phyloP scores from a whole-genome alignment of 2,797 vertebrate species.

The Morelia viridis region DNA sequence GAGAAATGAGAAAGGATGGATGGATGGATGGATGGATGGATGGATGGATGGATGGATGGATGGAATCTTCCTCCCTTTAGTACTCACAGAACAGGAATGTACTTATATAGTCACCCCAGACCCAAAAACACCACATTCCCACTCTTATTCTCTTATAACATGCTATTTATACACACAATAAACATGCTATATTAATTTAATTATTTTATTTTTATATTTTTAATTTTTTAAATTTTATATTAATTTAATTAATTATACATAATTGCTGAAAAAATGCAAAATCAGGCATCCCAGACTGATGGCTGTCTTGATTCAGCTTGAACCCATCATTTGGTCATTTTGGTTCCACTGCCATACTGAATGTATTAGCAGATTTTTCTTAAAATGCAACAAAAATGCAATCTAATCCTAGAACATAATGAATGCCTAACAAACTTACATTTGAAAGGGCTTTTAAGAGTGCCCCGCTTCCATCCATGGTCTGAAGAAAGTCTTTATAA shows the following conservation, averaged over 20 bases:
- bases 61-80: neutral
- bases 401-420: slow-evolving; percentile 31
- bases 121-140: neutral
- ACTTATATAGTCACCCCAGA: neutral
- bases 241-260: neutral
- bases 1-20: no score
- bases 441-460: slow-evolving; percentile 71
- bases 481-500: slow-evolving; percentile 77
- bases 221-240: neutral
- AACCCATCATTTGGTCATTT: neutral
- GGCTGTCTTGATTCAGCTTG: neutral
- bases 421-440: slow-evolving; percentile 65
- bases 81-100: neutral
- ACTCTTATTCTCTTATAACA: neutral
- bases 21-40: no score
- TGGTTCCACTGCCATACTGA: neutral
- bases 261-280: neutral
- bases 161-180: neutral
- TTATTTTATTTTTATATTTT: neutral
- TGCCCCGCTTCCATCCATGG: slow-evolving; percentile 73
- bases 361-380: neutral
- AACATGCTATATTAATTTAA: neutral
- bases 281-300: neutral
- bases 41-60: no score
- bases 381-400: neutral